Conservation (phyloP, 2,888 invertebrate species). For the Notocelia uddmanniana region DNA sequence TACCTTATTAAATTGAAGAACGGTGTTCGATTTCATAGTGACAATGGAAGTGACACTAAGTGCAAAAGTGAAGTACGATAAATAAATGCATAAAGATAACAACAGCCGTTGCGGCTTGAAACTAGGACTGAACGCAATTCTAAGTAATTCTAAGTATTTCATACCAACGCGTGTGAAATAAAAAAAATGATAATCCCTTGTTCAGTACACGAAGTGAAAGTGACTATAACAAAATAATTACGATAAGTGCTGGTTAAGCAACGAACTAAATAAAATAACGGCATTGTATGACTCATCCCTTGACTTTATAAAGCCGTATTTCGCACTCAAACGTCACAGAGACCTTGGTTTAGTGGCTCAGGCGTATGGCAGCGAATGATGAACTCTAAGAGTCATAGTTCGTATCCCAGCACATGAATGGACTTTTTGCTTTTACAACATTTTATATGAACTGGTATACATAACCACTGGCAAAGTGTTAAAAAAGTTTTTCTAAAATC, state of each 20-base stretch:
- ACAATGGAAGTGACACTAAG: not conserved
- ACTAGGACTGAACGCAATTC: not conserved
- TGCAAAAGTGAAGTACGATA: not conserved
- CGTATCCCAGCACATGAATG: too few species aligned
- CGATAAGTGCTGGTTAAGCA: not conserved
- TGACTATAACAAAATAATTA: not conserved
- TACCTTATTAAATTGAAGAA: not conserved
- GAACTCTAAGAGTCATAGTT: too few species aligned
- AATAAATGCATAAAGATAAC: not conserved
- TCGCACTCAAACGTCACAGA: not conserved
- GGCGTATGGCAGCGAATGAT: not conserved
- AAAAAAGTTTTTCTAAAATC: too few species aligned
- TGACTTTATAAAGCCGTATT: not conserved
- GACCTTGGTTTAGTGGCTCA: not conserved
- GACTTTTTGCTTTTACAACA: too few species aligned
- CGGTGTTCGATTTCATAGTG: not conserved
- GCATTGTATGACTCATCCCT: not conserved
- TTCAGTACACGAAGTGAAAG: not conserved
- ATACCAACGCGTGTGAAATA: not conserved
- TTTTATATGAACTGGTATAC: too few species aligned
- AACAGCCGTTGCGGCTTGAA: not conserved
- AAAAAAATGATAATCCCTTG: not conserved
- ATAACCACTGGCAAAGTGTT: too few species aligned
- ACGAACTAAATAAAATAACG: not conserved
- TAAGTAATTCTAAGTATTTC: too few species aligned